These are phyloP conservation scores for Penaeus chinensis DNA, from an alignment of 1,140 invertebrate genomes.

Conservation along the genomic window DNA sequence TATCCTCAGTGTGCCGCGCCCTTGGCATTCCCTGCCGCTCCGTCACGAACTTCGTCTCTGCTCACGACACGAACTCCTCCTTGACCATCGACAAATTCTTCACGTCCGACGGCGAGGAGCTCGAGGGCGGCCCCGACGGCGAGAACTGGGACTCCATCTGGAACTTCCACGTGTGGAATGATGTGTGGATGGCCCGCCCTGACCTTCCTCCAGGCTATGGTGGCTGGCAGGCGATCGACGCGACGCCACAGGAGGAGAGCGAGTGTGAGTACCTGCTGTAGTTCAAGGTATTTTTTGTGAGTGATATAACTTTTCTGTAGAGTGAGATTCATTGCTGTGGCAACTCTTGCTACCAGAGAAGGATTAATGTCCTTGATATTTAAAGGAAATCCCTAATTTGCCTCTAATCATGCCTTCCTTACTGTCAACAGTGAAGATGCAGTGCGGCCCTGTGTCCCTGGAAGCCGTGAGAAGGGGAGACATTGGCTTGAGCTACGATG, in stretches of 20 bases:
- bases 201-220: conserved; percentile 80
- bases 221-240: conserved; percentile 94
- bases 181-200: conserved; percentile 83
- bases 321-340: too few species aligned
- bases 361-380: not conserved
- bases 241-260: conserved; percentile 87
- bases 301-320: not conserved
- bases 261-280: conserved; percentile 67
- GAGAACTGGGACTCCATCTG: conserved; percentile 72
- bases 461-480: conserved; percentile 80
- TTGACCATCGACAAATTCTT: conserved; percentile 72
- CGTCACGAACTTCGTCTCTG: conserved; percentile 72
- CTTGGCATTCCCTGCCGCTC: conserved; percentile 71
- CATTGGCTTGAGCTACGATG: conserved; percentile 80
- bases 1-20: conserved; percentile 69
- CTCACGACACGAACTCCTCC: conserved; percentile 71
- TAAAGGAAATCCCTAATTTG: too few species aligned
- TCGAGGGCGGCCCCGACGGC: conserved; percentile 65
- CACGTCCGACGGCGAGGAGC: conserved; percentile 67
- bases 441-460: conserved; percentile 76
- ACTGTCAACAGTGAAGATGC: conserved; percentile 67
- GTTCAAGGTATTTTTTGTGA: not conserved
- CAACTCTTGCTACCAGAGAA: too few species aligned
- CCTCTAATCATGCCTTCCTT: too few species aligned
- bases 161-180: conserved; percentile 90